Conservation (phyloP, 2,888 invertebrate genomes). For the Tachina fera region DNA sequence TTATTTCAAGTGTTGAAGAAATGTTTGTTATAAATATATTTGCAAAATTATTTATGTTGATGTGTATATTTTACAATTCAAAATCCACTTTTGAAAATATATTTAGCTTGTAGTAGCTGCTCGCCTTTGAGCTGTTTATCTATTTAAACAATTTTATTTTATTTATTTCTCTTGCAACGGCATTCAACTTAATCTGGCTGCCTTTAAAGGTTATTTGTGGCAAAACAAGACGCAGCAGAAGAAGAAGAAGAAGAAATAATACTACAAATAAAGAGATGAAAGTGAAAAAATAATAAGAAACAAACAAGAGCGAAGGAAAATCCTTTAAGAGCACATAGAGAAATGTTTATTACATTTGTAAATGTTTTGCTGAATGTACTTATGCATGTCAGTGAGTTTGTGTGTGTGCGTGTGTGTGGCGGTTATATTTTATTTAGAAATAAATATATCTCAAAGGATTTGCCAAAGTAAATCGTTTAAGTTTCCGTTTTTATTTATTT, state of each 20-base stretch:
- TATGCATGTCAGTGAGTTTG: not conserved
- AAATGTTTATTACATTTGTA: constrained; percentile 64
- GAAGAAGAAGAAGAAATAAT: constrained; percentile 9
- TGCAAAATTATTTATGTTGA: not conserved
- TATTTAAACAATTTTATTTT: constrained; percentile 58
- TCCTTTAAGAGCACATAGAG: constrained; percentile 66
- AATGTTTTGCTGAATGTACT: not conserved
- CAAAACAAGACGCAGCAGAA: not conserved
- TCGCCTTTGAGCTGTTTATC: constrained; percentile 55
- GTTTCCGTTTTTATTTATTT: constrained; percentile 57
- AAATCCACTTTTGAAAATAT: constrained; percentile 17
- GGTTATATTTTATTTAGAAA: constrained; percentile 62
- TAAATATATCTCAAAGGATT: constrained; percentile 72
- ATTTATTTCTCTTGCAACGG: constrained; percentile 45
- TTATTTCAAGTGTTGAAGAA: not conserved
- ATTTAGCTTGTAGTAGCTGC: constrained; percentile 11
- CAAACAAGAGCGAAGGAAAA: constrained; percentile 52
- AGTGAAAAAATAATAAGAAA: constrained; percentile 33
- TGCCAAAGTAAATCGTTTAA: constrained; percentile 69
- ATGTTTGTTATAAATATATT: constrained; percentile 1
- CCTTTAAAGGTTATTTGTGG: constrained; percentile 60
- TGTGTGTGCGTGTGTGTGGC: not conserved
- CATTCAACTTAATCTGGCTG: constrained; percentile 48
- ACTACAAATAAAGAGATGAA: constrained; percentile 44
- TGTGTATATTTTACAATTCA: not conserved